Conservation (phyloP, 2,113 vertebrate genomes). For the Xiphorhynchus elegans region DNA sequence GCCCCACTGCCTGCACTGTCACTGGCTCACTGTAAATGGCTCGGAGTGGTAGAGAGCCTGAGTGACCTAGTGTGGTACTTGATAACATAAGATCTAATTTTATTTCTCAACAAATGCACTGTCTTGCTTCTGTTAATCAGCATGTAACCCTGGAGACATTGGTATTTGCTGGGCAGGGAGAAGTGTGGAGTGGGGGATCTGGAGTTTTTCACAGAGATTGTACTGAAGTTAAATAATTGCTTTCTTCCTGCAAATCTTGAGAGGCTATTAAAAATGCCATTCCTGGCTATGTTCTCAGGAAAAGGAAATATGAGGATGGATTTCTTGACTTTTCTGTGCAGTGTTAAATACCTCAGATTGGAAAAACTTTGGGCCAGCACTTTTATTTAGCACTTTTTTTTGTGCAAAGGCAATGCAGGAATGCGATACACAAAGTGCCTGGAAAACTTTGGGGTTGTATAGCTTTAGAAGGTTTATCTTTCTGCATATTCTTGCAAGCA, state of each 20-base stretch:
- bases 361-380: not conserved
- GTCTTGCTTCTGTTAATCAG: not conserved
- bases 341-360: not conserved
- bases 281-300: not conserved
- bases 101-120: not conserved
- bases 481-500: not conserved
- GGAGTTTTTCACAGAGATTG: not conserved
- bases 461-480: not conserved
- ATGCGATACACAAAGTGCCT: not conserved
- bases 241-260: not conserved
- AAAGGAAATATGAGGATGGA: not conserved
- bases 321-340: not conserved
- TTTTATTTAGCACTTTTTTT: not conserved
- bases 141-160: not conserved
- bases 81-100: not conserved
- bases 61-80: not conserved
- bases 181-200: not conserved
- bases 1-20: not conserved
- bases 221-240: not conserved
- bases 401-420: not conserved
- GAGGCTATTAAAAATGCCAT: not conserved
- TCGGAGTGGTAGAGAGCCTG: not conserved
- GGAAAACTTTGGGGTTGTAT: not conserved
- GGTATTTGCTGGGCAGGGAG: not conserved
- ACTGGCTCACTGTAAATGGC: not conserved